A percentile compares a stretch with the other conserved stretches of the same genome.
These are phyloP conservation scores for Drosophila pegasa DNA, from an alignment of 2,888 invertebrate genomes.

Conservation along the genomic window DNA sequence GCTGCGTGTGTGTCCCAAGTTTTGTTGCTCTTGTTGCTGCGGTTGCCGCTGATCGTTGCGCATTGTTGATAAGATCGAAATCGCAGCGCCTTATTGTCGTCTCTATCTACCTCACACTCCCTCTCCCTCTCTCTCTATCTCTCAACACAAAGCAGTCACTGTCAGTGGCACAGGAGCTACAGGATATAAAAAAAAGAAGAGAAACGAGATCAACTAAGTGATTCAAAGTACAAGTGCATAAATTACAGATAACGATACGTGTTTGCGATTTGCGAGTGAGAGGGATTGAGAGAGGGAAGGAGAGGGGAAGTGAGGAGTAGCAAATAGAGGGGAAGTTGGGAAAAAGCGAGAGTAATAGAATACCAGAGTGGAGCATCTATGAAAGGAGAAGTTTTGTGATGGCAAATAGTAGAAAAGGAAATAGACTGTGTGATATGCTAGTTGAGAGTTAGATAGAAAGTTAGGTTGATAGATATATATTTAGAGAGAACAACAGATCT, in stretches of 20 bases:
- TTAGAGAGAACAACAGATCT: too few relatives aligned
- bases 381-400: neutral
- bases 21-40: slow-evolving; percentile 46
- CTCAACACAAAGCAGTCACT: slow-evolving; percentile 38
- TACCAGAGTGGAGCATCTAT: neutral
- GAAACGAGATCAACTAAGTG: slow-evolving; percentile 70
- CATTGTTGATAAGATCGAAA: slow-evolving; percentile 76
- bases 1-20: slow-evolving; percentile 75
- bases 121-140: slow-evolving; percentile 40
- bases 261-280: slow-evolving; percentile 47
- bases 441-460: too few relatives aligned
- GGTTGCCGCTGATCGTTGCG: slow-evolving; percentile 65
- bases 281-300: slow-evolving; percentile 14
- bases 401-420: neutral
- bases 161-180: slow-evolving; percentile 30
- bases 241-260: slow-evolving; percentile 79
- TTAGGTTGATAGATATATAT: neutral
- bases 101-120: slow-evolving; percentile 18
- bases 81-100: slow-evolving; percentile 60
- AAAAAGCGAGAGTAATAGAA: neutral
- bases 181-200: slow-evolving; percentile 35
- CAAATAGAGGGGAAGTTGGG: neutral
- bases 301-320: neutral
- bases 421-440: neutral
- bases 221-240: slow-evolving; percentile 81